Evolutionary conservation across 2,888 invertebrate species (phyloP).

Genomic region (Sisyra nigra): DNA sequence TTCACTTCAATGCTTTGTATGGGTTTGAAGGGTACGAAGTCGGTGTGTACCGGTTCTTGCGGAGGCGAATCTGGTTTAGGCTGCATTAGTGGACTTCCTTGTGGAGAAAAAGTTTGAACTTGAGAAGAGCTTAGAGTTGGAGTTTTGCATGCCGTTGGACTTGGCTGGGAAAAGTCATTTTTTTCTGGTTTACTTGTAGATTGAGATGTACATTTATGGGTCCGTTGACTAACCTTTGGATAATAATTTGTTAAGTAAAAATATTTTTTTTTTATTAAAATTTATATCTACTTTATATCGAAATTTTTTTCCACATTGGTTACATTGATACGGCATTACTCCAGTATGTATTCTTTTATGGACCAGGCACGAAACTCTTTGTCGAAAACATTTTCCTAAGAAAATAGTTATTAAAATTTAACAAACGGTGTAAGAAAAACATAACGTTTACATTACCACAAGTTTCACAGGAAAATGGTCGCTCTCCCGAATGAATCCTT

Average conservation of each 20-base stretch:
- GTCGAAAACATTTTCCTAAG: conserved; percentile 72
- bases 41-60: conserved; percentile 11
- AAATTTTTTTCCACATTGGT: conserved; percentile 63
- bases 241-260: too few relatives aligned
- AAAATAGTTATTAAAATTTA: conserved; percentile 2
- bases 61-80: background rate
- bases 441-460: conserved; percentile 42
- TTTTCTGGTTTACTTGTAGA: conserved; percentile 33
- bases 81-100: too few relatives aligned
- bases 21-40: conserved; percentile 12
- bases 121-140: conserved; percentile 10
- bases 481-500: conserved; percentile 70
- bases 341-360: conserved; percentile 74
- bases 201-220: conserved; percentile 59
- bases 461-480: conserved; percentile 74
- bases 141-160: conserved; percentile 13
- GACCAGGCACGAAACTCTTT: conserved; percentile 71
- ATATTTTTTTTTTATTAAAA: background rate
- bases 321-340: conserved; percentile 73
- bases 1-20: conserved; percentile 1
- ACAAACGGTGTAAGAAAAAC: background rate
- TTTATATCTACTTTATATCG: conserved; percentile 49
- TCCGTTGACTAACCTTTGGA: conserved; percentile 71
- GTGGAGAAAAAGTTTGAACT: conserved; percentile 8
- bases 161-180: conserved; percentile 17